A percentile compares a stretch with the other conserved stretches of the same genome.
phyloP scores from a whole-genome alignment of 2,113 vertebrate species.

The Caretta caretta region DNA sequence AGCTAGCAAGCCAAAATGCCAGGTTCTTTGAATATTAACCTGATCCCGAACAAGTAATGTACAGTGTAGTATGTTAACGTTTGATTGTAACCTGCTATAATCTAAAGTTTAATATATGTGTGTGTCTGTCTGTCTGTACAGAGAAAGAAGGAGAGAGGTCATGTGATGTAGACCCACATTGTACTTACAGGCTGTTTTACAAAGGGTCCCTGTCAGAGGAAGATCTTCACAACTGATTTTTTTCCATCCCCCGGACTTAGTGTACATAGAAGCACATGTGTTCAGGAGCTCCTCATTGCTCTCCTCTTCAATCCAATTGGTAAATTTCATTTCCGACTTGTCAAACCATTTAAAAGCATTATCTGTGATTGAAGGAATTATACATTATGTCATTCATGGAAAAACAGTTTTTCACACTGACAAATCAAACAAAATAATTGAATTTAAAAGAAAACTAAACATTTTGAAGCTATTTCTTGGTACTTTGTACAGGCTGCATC shows the following conservation, averaged over 20 bases:
- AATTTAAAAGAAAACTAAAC: neutral
- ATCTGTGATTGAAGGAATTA: constrained; percentile 72
- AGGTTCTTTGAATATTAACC: neutral
- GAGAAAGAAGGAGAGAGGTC: neutral
- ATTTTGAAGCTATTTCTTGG: neutral
- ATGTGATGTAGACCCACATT: neutral
- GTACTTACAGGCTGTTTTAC: constrained; percentile 85
- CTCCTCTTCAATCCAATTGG: constrained; percentile 82
- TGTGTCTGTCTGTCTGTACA: neutral
- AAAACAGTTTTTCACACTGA: neutral
- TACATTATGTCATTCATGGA: neutral
- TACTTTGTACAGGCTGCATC: neutral
- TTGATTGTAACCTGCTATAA: neutral
- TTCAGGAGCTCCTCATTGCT: constrained; percentile 71
- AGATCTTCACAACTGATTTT: constrained; percentile 82
- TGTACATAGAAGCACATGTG: constrained; percentile 84
- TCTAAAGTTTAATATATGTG: neutral
- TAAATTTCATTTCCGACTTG: constrained; percentile 77
- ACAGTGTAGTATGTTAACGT: neutral
- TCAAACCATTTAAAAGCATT: constrained; percentile 84
- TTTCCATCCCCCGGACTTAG: constrained; percentile 84
- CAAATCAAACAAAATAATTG: neutral
- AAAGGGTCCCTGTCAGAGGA: constrained; percentile 83
- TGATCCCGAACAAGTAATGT: neutral
- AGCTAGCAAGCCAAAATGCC: neutral